These are phyloP conservation scores for Calephelis nemesis DNA, from an alignment of 1,140 invertebrate species.

Conservation along the genomic window DNA sequence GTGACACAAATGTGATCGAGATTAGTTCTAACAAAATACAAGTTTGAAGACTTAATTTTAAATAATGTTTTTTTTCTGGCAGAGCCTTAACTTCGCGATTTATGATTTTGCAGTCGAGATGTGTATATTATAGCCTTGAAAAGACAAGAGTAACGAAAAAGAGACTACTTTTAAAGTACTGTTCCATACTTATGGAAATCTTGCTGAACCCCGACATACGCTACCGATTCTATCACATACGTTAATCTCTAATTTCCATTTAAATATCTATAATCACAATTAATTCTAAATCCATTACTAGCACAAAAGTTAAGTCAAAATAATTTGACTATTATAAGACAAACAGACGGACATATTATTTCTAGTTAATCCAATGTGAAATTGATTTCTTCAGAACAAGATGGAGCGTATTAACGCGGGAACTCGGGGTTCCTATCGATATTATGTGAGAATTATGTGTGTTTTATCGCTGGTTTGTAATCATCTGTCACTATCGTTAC, in stretches of 20 bases:
- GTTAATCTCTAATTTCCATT: not conserved
- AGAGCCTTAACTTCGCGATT: no score
- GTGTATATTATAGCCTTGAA: no score
- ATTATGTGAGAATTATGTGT: conserved; percentile 76
- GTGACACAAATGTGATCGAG: no score
- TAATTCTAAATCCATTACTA: not conserved
- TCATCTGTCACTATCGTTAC: conserved; percentile 78
- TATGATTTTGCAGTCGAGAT: no score
- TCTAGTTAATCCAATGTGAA: conserved; percentile 46
- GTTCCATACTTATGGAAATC: no score
- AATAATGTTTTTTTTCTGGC: no score
- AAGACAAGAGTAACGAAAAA: no score
- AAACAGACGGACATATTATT: not conserved
- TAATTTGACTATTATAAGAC: not conserved
- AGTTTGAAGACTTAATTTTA: no score
- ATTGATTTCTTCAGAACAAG: conserved; percentile 50
- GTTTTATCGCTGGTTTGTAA: conserved; percentile 78
- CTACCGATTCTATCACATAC: no score
- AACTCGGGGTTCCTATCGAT: conserved; percentile 40
- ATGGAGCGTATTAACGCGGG: conserved; percentile 48
- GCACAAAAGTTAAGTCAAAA: conserved; percentile 11
- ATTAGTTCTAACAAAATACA: no score
- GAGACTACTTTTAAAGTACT: no score
- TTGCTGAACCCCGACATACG: no score
- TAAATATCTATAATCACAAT: not conserved